Base-by-base conservation (phyloP, 1,140 invertebrate genomes). In the Drosophila miranda region DNA sequence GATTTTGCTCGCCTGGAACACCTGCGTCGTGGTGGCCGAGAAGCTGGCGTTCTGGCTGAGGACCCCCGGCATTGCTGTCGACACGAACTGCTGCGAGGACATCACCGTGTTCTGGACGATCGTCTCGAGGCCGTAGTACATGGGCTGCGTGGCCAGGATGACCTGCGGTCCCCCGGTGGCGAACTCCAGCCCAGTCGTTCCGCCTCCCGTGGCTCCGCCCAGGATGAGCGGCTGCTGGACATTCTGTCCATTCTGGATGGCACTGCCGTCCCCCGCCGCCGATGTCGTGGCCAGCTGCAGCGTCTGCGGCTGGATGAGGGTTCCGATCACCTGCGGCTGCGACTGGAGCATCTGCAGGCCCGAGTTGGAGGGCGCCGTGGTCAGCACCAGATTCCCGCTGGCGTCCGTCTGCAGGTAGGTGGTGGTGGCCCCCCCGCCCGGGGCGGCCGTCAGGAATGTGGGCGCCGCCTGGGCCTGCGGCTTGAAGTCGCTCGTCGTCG, bases 31-130 rank as follows among this genome's bases (percentile, higher is more conserved):
- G 1, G 95, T 96, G 44, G 95, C 95, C 28, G 94, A 95, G 89
- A 95, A 96, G 89, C 95, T 96, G 75, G 95, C 95, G 77, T 95
- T 95, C 74, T 95, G 94, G 28, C 95, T 94, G 7, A 96, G 91
- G 9, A 96, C 94, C 46, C 95, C 95, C 51, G 95, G 95, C 90
- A 96, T 94, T 4, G 95, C 93, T 3, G 95, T 95, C 8, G 95
- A 94, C 26, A 96, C 93, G 87, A 96, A 96, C 75, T 96, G 95
- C 84, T 96, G 95, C 23, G 95, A 96, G 19, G 95, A 95, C 95
- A 96, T 96, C 0, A 96, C 95, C 11, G 95, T 96, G 79, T 96
- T 96, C 89, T 96, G 95, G 9, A 96, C 95, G 57, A 96, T 96
- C 0, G 95, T 96, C 91, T 96, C 95, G 66, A 96, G 92, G 1